These are phyloP conservation scores for Leucoma salicis DNA, from an alignment of 2,888 invertebrate genomes.

Conservation along the genomic window DNA sequence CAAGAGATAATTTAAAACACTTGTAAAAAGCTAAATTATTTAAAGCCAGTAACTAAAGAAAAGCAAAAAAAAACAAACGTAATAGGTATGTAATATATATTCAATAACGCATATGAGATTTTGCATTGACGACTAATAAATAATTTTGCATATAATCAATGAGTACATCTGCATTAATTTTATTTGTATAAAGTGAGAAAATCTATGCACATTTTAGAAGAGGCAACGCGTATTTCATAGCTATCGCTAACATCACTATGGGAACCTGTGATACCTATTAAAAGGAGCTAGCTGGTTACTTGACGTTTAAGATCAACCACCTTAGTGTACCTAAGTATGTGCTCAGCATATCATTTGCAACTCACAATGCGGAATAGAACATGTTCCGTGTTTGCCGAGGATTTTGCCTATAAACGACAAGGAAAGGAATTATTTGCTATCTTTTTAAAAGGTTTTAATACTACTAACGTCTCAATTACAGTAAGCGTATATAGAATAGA, in stretches of 20 bases:
- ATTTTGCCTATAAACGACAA: conserved; percentile 39
- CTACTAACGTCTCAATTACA: conserved; percentile 20
- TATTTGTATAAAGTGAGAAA: conserved; percentile 10
- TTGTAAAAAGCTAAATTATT: too few relatives aligned
- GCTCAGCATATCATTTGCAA: conserved; percentile 42
- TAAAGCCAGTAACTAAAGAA: too few relatives aligned
- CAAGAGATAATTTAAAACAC: too few relatives aligned
- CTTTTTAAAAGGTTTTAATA: conserved; percentile 15
- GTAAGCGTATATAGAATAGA: too few relatives aligned
- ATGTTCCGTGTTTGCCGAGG: conserved; percentile 41
- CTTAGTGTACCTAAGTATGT: conserved; percentile 31
- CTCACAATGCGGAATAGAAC: conserved; percentile 51
- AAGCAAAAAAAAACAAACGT: too few relatives aligned
- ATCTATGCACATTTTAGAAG: conserved; percentile 18
- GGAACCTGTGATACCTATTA: too few relatives aligned
- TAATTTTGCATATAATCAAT: conserved; percentile 16
- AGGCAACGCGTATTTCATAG: conserved; percentile 20
- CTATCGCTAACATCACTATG: conserved; percentile 29
- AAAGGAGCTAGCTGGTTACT: conserved; percentile 17
- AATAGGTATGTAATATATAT: too few relatives aligned
- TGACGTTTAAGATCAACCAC: conserved; percentile 23
- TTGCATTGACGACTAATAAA: conserved; percentile 12
- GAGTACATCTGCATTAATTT: conserved; percentile 16
- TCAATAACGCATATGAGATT: conserved; percentile 16
- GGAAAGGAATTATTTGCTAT: conserved; percentile 31